phyloP scores from a whole-genome alignment of 2,113 vertebrate species.

The Pithys albifrons region DNA sequence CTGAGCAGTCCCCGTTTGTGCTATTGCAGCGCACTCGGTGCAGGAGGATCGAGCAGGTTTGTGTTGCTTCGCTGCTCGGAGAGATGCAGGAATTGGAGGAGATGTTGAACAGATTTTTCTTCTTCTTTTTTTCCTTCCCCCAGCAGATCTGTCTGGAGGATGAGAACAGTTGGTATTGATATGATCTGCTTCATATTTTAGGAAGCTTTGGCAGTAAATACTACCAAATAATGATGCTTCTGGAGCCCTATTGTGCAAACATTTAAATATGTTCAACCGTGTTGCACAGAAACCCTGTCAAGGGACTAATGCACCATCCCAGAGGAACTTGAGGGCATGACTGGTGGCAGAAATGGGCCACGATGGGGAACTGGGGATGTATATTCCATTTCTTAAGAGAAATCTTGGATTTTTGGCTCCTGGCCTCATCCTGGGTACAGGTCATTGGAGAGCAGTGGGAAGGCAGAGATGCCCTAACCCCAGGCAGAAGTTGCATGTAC shows the following conservation, averaged over 20 bases:
- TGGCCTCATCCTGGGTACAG: neutral
- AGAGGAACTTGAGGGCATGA: neutral
- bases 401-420: neutral
- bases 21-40: neutral
- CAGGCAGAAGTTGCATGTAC: fast-evolving
- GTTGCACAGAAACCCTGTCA: neutral
- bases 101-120: conserved; percentile 52
- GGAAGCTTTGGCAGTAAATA: conserved; percentile 48
- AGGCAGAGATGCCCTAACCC: neutral
- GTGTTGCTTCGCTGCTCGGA: conserved; percentile 4
- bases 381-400: neutral
- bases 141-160: conserved; percentile 37
- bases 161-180: conserved; percentile 59
- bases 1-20: neutral
- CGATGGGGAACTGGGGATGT: neutral
- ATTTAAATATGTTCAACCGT: neutral
- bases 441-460: fast-evolving
- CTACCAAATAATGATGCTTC: conserved; percentile 39
- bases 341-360: neutral
- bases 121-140: neutral
- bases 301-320: neutral
- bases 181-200: conserved; percentile 51
- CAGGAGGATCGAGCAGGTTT: neutral
- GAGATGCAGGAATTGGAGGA: neutral
- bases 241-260: conserved; percentile 40